These are phyloP conservation scores for Chironomus tepperi DNA, from an alignment of 1,140 invertebrate genomes.

Conservation along the genomic window DNA sequence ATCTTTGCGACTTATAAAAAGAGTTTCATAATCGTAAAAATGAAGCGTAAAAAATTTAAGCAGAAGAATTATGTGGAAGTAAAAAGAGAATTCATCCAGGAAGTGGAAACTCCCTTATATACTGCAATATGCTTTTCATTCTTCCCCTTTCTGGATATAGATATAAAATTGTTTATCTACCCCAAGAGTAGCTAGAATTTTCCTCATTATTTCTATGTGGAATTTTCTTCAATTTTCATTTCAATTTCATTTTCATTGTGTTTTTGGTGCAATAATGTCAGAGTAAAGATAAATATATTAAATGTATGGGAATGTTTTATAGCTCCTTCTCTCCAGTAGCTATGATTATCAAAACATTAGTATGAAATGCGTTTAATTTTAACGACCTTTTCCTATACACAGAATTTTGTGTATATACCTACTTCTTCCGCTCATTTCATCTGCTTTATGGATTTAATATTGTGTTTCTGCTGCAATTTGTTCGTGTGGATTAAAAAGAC, in stretches of 20 bases:
- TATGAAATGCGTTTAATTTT: neutral
- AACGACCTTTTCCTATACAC: neutral
- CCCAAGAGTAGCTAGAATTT: neutral
- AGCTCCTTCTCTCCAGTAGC: neutral
- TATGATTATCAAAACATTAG: slow-evolving; percentile 12
- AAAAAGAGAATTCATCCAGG: neutral
- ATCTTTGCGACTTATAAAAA: too few species aligned
- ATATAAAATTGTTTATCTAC: too few species aligned
- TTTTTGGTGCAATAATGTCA: neutral
- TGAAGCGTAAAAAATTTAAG: neutral
- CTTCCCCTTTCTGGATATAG: neutral
- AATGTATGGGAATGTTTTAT: neutral
- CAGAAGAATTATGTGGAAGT: neutral
- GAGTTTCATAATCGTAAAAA: slow-evolving; percentile 22
- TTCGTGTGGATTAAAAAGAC: too few species aligned
- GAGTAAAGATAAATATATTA: neutral
- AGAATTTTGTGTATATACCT: too few species aligned
- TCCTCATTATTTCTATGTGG: neutral
- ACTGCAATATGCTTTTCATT: slow-evolving; percentile 11
- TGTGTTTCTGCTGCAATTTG: too few species aligned
- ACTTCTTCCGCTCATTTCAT: too few species aligned
- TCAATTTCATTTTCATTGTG: slow-evolving; percentile 7
- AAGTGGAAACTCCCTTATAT: neutral
- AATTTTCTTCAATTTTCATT: neutral
- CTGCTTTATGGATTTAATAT: too few species aligned